Evolutionary conservation across 1,140 invertebrate species (phyloP).

Genomic region (Pantala flavescens): DNA sequence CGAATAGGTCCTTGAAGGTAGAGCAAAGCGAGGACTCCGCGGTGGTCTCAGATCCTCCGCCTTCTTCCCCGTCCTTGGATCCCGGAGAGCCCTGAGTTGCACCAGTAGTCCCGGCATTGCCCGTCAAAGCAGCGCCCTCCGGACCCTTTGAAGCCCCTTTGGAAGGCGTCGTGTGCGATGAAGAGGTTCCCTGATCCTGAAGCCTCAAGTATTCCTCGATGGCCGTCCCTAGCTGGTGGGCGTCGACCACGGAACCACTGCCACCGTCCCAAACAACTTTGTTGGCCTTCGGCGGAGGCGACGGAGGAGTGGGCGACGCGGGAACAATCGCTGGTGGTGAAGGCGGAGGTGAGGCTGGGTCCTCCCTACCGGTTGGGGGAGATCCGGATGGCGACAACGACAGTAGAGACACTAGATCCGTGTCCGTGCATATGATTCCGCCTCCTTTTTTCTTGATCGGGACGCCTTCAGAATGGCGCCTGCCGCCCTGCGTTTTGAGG

Average conservation of each 20-base stretch:
- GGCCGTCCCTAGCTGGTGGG: conserved; percentile 63
- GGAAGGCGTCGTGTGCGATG: conserved; percentile 32
- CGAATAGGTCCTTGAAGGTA: conserved; percentile 70
- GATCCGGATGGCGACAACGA: conserved; percentile 65
- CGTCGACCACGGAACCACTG: conserved; percentile 62
- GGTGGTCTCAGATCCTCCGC: background rate
- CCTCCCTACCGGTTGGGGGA: conserved; percentile 53
- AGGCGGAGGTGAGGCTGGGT: conserved; percentile 31
- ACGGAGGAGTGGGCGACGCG: conserved; percentile 44
- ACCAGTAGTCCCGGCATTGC: conserved; percentile 24
- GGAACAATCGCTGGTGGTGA: conserved; percentile 32
- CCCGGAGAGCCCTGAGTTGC: conserved; percentile 33
- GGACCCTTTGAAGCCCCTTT: conserved; percentile 33
- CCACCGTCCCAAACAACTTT: conserved; percentile 59
- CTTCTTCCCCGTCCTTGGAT: conserved; percentile 41
- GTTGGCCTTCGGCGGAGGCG: conserved; percentile 32
- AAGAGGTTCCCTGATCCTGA: conserved; percentile 37
- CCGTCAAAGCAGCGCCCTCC: conserved; percentile 28
- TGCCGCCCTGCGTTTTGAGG: background rate
- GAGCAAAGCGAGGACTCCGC: conserved; percentile 66
- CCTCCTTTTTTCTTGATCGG: background rate
- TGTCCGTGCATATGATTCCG: conserved; percentile 60
- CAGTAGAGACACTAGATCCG: conserved; percentile 63
- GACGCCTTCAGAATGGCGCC: background rate
- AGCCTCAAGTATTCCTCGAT: conserved; percentile 64